These are phyloP conservation scores for Cnemophilus loriae DNA, from an alignment of 2,113 vertebrate species.

Conservation along the genomic window DNA sequence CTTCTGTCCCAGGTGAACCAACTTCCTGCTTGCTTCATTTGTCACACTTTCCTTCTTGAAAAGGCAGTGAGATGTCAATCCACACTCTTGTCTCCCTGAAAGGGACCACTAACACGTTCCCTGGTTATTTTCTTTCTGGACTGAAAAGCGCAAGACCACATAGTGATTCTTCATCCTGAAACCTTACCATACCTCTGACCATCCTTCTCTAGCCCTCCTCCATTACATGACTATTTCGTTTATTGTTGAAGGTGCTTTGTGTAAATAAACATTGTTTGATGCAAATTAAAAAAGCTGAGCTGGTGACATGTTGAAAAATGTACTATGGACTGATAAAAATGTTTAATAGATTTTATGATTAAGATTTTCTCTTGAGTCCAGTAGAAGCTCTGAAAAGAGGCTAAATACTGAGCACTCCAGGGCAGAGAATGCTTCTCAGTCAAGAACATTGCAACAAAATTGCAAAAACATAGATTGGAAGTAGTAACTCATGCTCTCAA, in stretches of 20 bases:
- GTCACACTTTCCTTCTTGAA: neutral
- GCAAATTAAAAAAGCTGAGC: neutral
- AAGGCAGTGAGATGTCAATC: neutral
- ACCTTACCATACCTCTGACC: neutral
- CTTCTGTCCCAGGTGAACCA: neutral
- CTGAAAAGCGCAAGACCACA: neutral
- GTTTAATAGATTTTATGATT: neutral
- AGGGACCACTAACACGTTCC: neutral
- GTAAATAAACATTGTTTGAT: neutral
- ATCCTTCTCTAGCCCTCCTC: neutral
- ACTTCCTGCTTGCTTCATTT: neutral
- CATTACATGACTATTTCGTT: neutral
- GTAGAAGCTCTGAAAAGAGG: neutral
- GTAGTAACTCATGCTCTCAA: constrained; percentile 13
- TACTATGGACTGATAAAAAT: neutral
- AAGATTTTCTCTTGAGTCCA: neutral
- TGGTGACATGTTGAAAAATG: neutral
- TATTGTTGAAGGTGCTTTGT: neutral
- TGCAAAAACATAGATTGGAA: neutral
- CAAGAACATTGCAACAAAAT: neutral
- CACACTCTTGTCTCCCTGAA: neutral
- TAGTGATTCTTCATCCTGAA: neutral
- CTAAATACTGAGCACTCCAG: neutral
- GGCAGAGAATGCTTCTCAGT: neutral
- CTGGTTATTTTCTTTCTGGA: neutral